These are phyloP conservation scores for Melanaphis sacchari DNA, from an alignment of 1,140 invertebrate genomes.

Conservation along the genomic window DNA sequence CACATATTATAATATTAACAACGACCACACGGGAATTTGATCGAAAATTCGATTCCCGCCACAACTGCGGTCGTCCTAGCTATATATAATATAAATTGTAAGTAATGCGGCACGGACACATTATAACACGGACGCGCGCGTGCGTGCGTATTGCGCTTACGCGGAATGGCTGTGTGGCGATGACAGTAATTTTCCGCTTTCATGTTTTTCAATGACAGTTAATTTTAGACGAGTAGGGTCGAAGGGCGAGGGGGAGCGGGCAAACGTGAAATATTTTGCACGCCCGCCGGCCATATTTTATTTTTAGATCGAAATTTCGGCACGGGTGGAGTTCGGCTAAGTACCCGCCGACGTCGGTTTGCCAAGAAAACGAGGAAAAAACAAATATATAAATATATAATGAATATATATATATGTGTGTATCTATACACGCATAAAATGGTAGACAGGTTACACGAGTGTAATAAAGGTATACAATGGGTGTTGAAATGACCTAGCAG, in stretches of 20 bases:
- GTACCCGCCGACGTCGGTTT: neutral
- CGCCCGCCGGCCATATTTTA: constrained; percentile 45
- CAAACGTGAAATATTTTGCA: constrained; percentile 43
- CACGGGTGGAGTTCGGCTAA: neutral
- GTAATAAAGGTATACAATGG: neutral
- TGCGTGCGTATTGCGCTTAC: neutral
- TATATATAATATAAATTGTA: neutral
- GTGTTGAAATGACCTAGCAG: neutral
- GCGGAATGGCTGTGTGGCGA: neutral
- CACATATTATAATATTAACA: neutral
- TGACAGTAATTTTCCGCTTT: constrained; percentile 16
- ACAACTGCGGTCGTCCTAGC: neutral
- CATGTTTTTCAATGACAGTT: constrained; percentile 45
- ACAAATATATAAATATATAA: neutral
- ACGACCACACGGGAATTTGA: neutral
- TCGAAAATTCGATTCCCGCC: neutral
- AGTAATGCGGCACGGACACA: neutral
- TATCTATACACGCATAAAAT: neutral
- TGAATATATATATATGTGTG: neutral
- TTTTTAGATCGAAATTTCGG: constrained; percentile 44
- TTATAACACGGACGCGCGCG: neutral
- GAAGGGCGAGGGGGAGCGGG: neutral
- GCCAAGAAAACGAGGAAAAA: constrained; percentile 36
- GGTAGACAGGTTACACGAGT: neutral
- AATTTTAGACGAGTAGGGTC: constrained; percentile 17